Evolutionary conservation across 2,888 invertebrate species (phyloP), one percentile per base, ranked within the genome.

Genomic region (Griposia aprilina): DNA sequence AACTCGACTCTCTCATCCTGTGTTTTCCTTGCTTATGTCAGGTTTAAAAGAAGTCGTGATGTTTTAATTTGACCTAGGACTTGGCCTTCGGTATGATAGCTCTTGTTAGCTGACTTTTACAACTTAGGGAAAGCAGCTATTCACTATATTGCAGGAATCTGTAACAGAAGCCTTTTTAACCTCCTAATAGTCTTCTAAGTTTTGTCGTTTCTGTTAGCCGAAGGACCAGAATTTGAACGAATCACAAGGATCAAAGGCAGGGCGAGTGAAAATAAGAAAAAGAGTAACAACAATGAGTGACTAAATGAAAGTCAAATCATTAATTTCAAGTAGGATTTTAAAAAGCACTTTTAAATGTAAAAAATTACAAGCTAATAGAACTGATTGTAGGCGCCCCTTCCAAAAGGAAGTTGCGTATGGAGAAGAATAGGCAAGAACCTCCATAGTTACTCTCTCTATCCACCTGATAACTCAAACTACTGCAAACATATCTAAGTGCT

Each of bases 1-100:
- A 79, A 80, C 69, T 80, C 76, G 66, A 77, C 80, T 78, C 83
- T 78, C 78, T 36, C 68, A 80, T 83, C 78, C 83, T 78, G 83
- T 68, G 41, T 83, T 80, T 80, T 65, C 83, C 83, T 26, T 78
- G 26, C 65, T 69, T 23, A 52, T 48, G 55, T 48, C 60, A 62
- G 26, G 60, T 76, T 60, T 75, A 57, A 55, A 82, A 76, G 66
- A 82, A 82, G 26, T 62, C 55, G 26, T 48, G 55, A 83, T 48
- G 55, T 66, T 78, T 45, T 71, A 63, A 26, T 79, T 66, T 79
- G 50, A 59, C 57, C 50, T 74, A 63, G 48, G 30, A 59, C 15
- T 52, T 81, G 57, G 45, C 82, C 65, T 66, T 81, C 50, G 41
- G 8, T 50, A 15, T 41, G 2, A 52, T 11, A 36, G 57, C 41